These are phyloP conservation scores for Oryzias dopingdopingensis DNA, from an alignment of 2,797 vertebrate genomes.

Conservation along the genomic window DNA sequence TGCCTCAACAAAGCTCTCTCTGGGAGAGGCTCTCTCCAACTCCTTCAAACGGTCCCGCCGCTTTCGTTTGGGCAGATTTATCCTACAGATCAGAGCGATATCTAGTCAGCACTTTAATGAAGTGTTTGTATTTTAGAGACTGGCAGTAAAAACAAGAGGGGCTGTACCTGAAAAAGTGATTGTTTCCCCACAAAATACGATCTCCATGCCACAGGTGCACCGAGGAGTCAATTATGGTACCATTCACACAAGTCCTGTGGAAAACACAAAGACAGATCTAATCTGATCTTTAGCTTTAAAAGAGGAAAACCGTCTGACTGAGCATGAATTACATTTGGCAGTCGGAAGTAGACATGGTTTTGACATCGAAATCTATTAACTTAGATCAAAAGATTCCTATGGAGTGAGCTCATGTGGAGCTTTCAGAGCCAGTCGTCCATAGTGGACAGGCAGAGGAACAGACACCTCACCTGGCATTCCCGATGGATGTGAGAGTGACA, in stretches of 20 bases:
- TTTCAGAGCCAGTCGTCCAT: constrained; percentile 46
- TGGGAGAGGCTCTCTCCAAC: constrained; percentile 83
- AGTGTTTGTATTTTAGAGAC: not conserved
- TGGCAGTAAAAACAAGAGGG: not conserved
- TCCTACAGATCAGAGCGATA: constrained; percentile 67
- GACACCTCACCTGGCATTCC: constrained; percentile 86
- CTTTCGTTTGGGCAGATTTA: constrained; percentile 93
- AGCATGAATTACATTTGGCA: constrained; percentile 25
- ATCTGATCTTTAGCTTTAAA: constrained; percentile 15
- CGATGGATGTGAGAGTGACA: constrained; percentile 86
- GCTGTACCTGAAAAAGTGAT: constrained; percentile 96
- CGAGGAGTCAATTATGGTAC: constrained; percentile 80
- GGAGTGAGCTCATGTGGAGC: constrained; percentile 67
- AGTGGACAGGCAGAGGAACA: constrained; percentile 15
- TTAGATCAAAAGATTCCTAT: constrained; percentile 55
- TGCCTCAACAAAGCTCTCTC: constrained; percentile 79
- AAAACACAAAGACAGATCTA: constrained; percentile 5
- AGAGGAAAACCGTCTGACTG: constrained; percentile 15
- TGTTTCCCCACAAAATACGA: constrained; percentile 98
- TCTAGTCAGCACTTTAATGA: constrained; percentile 2
- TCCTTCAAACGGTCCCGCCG: constrained; percentile 94
- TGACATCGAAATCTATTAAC: constrained; percentile 54
- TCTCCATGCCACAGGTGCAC: constrained; percentile 96
- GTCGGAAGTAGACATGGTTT: constrained; percentile 37
- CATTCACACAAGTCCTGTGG: constrained; percentile 93